These are phyloP conservation scores for Carterocephalus palaemon DNA, from an alignment of 2,888 invertebrate species.

Conservation along the genomic window DNA sequence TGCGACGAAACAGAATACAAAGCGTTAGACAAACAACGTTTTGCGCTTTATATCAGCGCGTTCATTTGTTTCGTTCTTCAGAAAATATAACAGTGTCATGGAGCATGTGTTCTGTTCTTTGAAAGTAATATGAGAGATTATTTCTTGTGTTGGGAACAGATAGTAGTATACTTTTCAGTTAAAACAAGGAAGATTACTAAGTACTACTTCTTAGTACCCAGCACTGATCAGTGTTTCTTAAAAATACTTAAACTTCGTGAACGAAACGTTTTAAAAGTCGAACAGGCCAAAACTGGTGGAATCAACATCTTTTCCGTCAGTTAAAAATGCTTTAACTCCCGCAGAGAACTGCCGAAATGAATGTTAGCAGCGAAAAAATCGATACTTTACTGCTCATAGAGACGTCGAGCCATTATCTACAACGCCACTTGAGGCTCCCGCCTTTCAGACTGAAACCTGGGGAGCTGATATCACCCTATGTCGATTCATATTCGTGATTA, in stretches of 20 bases:
- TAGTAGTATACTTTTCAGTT: background rate
- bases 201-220: too few relatives aligned
- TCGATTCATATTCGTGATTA: constrained; percentile 76
- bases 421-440: constrained; percentile 60
- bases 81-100: constrained; percentile 24
- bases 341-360: constrained; percentile 16
- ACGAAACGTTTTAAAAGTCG: background rate
- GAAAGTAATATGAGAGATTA: constrained; percentile 19
- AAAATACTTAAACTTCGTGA: background rate
- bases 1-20: constrained; percentile 24
- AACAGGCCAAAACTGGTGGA: constrained; percentile 1
- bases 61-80: constrained; percentile 24
- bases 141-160: constrained; percentile 12
- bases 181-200: too few relatives aligned
- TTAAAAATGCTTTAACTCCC: constrained; percentile 12
- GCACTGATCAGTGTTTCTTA: too few relatives aligned
- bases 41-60: constrained; percentile 22
- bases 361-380: constrained; percentile 20
- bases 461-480: constrained; percentile 45
- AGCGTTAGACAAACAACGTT: constrained; percentile 22
- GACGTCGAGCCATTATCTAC: constrained; percentile 42
- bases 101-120: constrained; percentile 19
- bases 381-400: constrained; percentile 21
- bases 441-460: constrained; percentile 55
- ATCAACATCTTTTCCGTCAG: constrained; percentile 13